Evolutionary conservation across 2,113 vertebrate species (phyloP).

Genomic region (Sphyrna mokarran): DNA sequence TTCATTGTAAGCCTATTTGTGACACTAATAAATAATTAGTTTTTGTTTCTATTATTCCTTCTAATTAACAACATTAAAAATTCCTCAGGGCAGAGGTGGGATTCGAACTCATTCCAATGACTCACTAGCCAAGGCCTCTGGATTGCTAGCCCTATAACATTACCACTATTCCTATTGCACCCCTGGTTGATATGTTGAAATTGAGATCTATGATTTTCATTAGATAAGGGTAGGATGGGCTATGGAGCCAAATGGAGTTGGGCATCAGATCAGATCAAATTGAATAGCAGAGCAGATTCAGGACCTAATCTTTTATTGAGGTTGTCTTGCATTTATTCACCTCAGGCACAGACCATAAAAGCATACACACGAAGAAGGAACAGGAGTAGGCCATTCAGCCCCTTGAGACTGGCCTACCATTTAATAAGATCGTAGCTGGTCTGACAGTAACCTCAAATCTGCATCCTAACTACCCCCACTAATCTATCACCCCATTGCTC

Average conservation of each 20-base stretch:
- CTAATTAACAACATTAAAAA: neutral
- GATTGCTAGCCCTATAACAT: neutral
- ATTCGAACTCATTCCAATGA: neutral
- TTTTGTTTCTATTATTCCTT: neutral
- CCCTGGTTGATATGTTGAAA: neutral
- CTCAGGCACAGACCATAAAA: neutral
- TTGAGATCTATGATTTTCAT: neutral
- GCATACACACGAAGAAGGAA: too few relatives aligned
- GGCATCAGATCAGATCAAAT: neutral
- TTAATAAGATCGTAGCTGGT: too few relatives aligned
- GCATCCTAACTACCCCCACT: too few relatives aligned
- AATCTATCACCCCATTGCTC: too few relatives aligned
- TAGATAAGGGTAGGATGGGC: neutral
- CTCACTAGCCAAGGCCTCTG: neutral
- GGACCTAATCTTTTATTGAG: neutral
- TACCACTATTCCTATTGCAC: neutral
- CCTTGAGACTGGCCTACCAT: too few relatives aligned
- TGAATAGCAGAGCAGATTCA: neutral
- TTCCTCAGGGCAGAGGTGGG: too few relatives aligned
- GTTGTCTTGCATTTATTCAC: neutral
- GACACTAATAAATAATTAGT: neutral
- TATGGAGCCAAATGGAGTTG: neutral
- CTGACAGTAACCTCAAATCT: too few relatives aligned
- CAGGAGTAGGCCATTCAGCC: too few relatives aligned
- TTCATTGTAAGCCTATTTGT: too few relatives aligned